A percentile compares a stretch with the other conserved stretches of the same genome.
Conservation (phyloP, 2,113 vertebrate genomes). For the Pangasianodon gigas region DNA sequence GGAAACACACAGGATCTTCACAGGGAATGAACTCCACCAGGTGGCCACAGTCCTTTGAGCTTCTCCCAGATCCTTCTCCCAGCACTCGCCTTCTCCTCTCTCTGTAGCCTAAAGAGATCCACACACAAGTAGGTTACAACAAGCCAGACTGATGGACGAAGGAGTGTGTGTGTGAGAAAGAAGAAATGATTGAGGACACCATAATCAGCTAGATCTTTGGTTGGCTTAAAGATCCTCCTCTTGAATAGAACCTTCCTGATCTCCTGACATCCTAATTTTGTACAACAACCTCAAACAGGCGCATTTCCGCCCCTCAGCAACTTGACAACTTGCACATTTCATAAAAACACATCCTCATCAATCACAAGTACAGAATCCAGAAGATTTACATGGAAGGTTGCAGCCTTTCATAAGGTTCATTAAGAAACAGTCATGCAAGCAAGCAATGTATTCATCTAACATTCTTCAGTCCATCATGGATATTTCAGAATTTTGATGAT, state of each 20-base stretch:
- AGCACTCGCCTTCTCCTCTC: constrained; percentile 80
- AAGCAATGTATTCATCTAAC: not conserved
- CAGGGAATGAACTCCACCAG: constrained; percentile 86
- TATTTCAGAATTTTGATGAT: constrained; percentile 16
- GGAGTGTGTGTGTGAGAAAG: constrained; percentile 5
- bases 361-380: not conserved
- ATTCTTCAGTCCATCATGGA: constrained; percentile 4
- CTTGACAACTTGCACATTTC: not conserved
- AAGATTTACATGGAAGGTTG: not conserved
- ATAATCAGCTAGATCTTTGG: not conserved
- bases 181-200: not conserved
- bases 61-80: constrained; percentile 67
- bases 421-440: not conserved
- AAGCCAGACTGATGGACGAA: not conserved
- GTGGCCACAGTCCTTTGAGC: constrained; percentile 77
- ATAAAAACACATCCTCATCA: not conserved
- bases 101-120: constrained; percentile 79
- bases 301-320: not conserved
- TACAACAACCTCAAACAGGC: not conserved
- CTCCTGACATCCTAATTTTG: not conserved
- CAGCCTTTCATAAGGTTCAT: not conserved
- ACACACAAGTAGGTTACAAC: not conserved
- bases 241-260: not conserved
- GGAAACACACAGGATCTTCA: constrained; percentile 83
- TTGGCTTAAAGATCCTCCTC: not conserved